Conservation (phyloP, 1,140 invertebrate species). For the Bombus cullumanus region DNA sequence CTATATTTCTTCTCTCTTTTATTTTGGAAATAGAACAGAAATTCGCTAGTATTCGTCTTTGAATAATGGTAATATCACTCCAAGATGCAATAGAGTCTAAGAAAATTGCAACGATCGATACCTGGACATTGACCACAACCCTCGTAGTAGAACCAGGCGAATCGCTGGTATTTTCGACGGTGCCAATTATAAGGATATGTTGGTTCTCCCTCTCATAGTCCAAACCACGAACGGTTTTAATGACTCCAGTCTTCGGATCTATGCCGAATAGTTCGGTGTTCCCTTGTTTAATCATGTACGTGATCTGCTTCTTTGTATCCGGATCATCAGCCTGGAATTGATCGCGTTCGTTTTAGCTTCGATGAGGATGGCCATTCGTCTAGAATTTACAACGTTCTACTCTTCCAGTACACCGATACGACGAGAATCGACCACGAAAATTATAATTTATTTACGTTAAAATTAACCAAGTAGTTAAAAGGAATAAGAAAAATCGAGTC, state of each 20-base stretch:
- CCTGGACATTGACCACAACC: slow-evolving; percentile 90
- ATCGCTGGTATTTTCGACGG: slow-evolving; percentile 89
- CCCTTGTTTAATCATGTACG: slow-evolving; percentile 92
- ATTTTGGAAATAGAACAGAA: background rate
- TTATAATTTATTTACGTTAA: background rate
- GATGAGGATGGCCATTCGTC: no score
- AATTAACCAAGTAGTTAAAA: no score
- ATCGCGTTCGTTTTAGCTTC: slow-evolving; percentile 24
- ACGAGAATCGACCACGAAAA: background rate
- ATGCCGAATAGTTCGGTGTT: slow-evolving; percentile 91
- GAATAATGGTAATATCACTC: background rate
- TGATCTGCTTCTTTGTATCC: slow-evolving; percentile 91
- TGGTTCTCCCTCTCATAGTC: slow-evolving; percentile 91
- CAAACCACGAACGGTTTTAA: slow-evolving; percentile 89
- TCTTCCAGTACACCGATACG: background rate
- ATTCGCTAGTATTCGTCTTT: background rate
- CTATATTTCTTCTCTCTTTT: background rate
- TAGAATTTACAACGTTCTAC: no score
- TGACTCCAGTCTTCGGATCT: slow-evolving; percentile 89
- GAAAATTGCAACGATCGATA: slow-evolving; percentile 73
- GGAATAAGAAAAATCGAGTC: no score
- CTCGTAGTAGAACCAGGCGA: slow-evolving; percentile 89
- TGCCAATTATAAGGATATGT: slow-evolving; percentile 90
- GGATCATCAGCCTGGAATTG: slow-evolving; percentile 88
- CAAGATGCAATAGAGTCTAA: background rate